Evolutionary conservation across 2,888 invertebrate genomes (phyloP).

Genomic region (Teleiodes luculella): DNA sequence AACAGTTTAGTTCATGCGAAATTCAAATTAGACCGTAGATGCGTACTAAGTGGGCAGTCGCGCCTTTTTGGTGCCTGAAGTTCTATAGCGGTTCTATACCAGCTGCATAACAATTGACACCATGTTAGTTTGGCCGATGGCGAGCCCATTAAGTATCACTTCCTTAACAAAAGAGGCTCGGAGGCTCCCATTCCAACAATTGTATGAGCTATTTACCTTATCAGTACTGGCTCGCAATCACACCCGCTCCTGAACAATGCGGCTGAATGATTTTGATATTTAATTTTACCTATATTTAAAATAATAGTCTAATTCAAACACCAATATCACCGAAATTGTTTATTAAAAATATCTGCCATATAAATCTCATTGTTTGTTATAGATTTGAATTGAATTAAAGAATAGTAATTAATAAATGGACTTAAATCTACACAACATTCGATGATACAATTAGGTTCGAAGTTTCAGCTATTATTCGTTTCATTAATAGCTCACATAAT

Average conservation of each 20-base stretch:
- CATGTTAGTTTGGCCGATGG: constrained; percentile 70
- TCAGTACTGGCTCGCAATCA: constrained; percentile 69
- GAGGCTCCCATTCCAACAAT: constrained; percentile 71
- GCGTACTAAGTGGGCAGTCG: constrained; percentile 41
- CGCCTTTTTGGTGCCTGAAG: constrained; percentile 33
- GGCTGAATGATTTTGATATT: constrained; percentile 41
- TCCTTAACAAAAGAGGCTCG: constrained; percentile 73
- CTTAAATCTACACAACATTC: no score
- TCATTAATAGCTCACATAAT: no score
- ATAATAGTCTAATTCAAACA: no score
- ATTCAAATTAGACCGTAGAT: constrained; percentile 50
- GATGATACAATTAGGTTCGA: no score
- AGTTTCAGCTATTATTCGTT: no score
- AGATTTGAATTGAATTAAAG: no score
- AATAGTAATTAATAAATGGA: no score
- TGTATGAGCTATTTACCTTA: constrained; percentile 79
- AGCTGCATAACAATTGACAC: constrained; percentile 62
- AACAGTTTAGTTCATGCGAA: constrained; percentile 49
- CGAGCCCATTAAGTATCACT: constrained; percentile 69
- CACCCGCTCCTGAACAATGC: constrained; percentile 51
- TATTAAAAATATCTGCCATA: no score
- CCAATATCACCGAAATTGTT: no score
- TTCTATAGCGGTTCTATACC: constrained; percentile 26
- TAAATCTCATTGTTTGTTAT: no score
- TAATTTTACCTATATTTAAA: constrained; percentile 15